Conservation (phyloP, 2,888 invertebrate species). For the Osmoderma eremita region DNA sequence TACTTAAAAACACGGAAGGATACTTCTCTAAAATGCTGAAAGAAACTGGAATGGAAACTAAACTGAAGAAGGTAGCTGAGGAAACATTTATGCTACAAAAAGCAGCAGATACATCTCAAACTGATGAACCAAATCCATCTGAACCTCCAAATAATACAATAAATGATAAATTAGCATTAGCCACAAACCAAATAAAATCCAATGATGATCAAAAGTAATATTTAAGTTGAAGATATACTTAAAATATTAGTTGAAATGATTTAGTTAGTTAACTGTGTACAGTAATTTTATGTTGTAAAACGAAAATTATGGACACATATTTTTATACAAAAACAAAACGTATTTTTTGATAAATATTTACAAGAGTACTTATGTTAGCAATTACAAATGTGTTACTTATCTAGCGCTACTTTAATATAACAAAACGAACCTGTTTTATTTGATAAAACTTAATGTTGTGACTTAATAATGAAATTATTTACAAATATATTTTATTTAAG, state of each 20-base stretch:
- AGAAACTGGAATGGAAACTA: conserved; percentile 57
- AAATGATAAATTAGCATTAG: background rate
- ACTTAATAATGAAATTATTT: conserved; percentile 18
- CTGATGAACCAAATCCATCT: background rate
- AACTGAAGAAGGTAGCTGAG: conserved; percentile 53
- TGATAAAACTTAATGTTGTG: conserved; percentile 21
- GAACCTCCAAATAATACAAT: conserved; percentile 2
- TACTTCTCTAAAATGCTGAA: conserved; percentile 57
- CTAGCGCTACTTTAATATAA: conserved; percentile 7
- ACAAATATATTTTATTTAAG: conserved; percentile 28
- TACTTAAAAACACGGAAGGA: conserved; percentile 56
- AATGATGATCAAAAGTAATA: background rate
- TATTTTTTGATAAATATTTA: conserved; percentile 21
- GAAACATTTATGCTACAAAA: conserved; percentile 18
- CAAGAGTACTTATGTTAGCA: background rate
- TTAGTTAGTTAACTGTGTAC: too few relatives aligned
- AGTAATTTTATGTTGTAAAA: too few relatives aligned
- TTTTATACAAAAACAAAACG: conserved; percentile 9
- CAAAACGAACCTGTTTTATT: conserved; percentile 11
- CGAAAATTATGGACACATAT: background rate
- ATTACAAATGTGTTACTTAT: background rate
- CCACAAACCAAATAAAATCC: background rate
- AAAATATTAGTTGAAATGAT: too few relatives aligned
- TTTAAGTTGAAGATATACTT: background rate
- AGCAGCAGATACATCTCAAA: background rate